phyloP scores from a whole-genome alignment of 2,113 vertebrate species.

The Oncorhynchus clarkii region DNA sequence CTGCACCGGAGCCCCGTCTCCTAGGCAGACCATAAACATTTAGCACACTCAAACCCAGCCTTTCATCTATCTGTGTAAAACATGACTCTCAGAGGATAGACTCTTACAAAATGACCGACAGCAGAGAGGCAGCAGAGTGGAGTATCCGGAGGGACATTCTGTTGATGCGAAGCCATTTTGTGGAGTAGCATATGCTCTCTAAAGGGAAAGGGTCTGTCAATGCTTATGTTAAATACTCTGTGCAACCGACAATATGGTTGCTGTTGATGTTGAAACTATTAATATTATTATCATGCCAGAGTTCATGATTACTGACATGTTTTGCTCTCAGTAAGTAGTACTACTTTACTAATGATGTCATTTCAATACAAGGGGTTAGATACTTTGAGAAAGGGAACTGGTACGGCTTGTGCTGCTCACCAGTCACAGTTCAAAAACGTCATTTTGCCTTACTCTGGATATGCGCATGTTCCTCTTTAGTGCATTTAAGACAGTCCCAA shows the following conservation, averaged over 20 bases:
- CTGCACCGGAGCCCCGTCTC: slow-evolving; percentile 25
- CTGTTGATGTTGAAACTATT: slow-evolving; percentile 24
- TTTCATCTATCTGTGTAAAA: slow-evolving; percentile 42
- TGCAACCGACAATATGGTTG: slow-evolving; percentile 21
- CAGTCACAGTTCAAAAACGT: not conserved
- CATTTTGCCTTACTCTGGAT: not conserved
- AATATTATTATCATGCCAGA: slow-evolving; percentile 22
- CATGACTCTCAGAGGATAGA: not conserved
- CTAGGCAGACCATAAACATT: slow-evolving; percentile 32
- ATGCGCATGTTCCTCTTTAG: not conserved
- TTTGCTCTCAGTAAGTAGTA: not conserved
- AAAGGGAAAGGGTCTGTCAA: slow-evolving; percentile 15
- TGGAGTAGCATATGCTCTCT: not conserved
- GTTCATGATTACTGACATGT: slow-evolving; percentile 10
- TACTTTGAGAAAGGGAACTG: not conserved
- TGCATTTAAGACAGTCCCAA: not conserved
- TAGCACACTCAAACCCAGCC: slow-evolving; percentile 41
- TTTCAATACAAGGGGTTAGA: not conserved
- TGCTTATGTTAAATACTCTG: slow-evolving; percentile 19
- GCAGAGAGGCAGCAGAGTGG: not conserved
- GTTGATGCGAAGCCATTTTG: not conserved
- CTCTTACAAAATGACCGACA: not conserved
- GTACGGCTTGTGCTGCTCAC: not conserved
- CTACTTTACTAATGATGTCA: not conserved
- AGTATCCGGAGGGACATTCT: not conserved